Evolutionary conservation across 2,888 invertebrate genomes (phyloP).

Genomic region (Leucoptera coffeella): DNA sequence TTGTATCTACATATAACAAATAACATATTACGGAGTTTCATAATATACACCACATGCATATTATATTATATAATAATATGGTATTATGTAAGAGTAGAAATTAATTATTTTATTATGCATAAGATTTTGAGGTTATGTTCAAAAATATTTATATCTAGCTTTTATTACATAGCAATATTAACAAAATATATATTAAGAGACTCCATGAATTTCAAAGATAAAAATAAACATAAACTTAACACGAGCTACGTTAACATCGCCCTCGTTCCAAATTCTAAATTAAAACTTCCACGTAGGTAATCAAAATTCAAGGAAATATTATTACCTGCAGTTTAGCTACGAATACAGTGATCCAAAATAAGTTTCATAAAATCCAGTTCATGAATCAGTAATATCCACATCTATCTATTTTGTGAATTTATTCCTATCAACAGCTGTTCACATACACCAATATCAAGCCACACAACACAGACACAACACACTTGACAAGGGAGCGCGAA

Average conservation of each 20-base stretch:
- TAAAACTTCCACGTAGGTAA: not conserved
- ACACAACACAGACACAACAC: conserved; percentile 21
- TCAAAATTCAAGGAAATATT: too few relatives aligned
- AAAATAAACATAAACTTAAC: not conserved
- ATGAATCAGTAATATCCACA: conserved; percentile 10
- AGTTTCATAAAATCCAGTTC: conserved; percentile 1
- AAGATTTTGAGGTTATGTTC: conserved; percentile 1
- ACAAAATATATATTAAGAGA: not conserved
- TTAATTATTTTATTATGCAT: too few relatives aligned
- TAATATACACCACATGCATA: too few relatives aligned
- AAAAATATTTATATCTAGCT: too few relatives aligned
- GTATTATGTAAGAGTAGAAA: too few relatives aligned
- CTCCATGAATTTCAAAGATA: not conserved
- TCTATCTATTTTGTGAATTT: too few relatives aligned
- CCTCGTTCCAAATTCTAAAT: conserved; percentile 15
- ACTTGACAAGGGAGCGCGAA: conserved; percentile 28
- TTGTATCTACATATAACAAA: too few relatives aligned
- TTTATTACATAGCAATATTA: not conserved
- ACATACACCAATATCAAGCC: conserved; percentile 16
- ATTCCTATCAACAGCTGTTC: conserved; percentile 9
- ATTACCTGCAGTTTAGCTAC: conserved; percentile 3
- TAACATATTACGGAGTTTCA: too few relatives aligned
- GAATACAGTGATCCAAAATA: conserved; percentile 1
- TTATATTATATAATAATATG: too few relatives aligned
- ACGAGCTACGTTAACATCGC: conserved; percentile 12